Evolutionary conservation across 2,113 vertebrate genomes (phyloP).

Genomic region (Thamnaconus septentrionalis): DNA sequence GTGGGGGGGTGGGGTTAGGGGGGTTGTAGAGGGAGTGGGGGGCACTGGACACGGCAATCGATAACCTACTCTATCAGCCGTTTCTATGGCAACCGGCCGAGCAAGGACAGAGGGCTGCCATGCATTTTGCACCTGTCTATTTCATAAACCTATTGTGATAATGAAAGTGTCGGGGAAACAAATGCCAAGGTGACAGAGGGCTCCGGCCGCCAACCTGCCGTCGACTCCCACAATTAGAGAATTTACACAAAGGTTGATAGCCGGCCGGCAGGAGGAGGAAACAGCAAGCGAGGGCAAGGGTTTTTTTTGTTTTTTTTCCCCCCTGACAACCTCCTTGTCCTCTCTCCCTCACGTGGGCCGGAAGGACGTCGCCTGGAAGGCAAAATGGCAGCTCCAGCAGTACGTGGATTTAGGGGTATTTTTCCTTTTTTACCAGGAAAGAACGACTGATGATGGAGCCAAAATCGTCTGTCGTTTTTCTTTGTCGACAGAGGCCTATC

Average conservation of each 20-base stretch:
- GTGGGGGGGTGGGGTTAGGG: conserved; percentile 3
- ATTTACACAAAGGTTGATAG: conserved; percentile 65
- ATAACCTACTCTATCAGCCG: conserved; percentile 85
- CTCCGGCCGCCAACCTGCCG: conserved; percentile 13
- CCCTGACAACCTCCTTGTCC: conserved; percentile 38
- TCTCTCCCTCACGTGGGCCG: conserved; percentile 36
- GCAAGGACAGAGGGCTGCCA: conserved; percentile 78
- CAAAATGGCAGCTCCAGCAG: conserved; percentile 31
- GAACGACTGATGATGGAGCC: conserved; percentile 42
- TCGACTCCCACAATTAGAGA: conserved; percentile 64
- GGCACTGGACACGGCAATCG: conserved; percentile 82
- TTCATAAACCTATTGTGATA: conserved; percentile 69
- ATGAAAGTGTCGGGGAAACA: conserved; percentile 72
- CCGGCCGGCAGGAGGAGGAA: conserved; percentile 23
- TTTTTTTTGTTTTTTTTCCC: background rate
- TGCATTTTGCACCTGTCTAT: conserved; percentile 79
- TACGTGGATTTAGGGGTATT: conserved; percentile 21
- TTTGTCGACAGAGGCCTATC: conserved; percentile 42
- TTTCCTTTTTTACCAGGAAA: conserved; percentile 19
- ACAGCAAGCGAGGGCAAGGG: conserved; percentile 20
- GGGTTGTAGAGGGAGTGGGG: conserved; percentile 47
- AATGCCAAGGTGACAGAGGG: conserved; percentile 55
- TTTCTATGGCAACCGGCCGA: conserved; percentile 82
- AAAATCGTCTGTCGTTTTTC: conserved; percentile 48
- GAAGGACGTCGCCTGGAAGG: conserved; percentile 47